Evolutionary conservation across 2,888 invertebrate species (phyloP).

Genomic region (Calephelis perditalis): DNA sequence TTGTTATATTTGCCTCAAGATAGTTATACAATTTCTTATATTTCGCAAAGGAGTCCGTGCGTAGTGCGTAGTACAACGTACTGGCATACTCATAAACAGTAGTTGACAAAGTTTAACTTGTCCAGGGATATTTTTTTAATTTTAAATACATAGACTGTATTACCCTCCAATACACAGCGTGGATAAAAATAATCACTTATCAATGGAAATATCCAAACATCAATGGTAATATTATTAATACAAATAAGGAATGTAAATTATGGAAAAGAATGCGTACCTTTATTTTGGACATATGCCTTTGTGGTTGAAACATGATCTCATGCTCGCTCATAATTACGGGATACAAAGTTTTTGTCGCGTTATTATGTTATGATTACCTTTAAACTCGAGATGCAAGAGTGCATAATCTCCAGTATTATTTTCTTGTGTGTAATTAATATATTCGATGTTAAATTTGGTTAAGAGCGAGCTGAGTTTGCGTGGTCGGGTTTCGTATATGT

Average conservation of each 20-base stretch:
- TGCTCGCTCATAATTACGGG: conserved; percentile 36
- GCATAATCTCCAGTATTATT: conserved; percentile 61
- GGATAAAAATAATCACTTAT: not conserved
- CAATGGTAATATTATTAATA: conserved; percentile 3
- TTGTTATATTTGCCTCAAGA: no score
- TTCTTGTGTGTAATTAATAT: conserved; percentile 52
- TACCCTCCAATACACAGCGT: no score
- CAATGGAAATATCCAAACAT: conserved; percentile 3
- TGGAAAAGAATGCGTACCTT: conserved; percentile 10
- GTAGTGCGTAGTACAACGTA: no score
- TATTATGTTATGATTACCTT: conserved; percentile 49
- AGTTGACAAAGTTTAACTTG: no score
- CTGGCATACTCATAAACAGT: no score
- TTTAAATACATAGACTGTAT: no score
- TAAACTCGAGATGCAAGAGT: conserved; percentile 50
- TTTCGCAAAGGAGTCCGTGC: no score
- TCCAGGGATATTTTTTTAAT: no score
- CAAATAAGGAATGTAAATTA: conserved; percentile 3
- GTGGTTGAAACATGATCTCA: conserved; percentile 11
- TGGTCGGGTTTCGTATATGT: no score
- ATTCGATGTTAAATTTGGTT: not conserved
- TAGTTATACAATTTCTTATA: no score
- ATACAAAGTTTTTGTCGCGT: conserved; percentile 45
- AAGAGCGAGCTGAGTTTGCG: not conserved
- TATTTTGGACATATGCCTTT: conserved; percentile 11